Percentiles rank a stretch among this genome's conserved stretches.
Evolutionary conservation across 2,113 vertebrate genomes (phyloP).

Genomic region (Pteruthius melanotis): DNA sequence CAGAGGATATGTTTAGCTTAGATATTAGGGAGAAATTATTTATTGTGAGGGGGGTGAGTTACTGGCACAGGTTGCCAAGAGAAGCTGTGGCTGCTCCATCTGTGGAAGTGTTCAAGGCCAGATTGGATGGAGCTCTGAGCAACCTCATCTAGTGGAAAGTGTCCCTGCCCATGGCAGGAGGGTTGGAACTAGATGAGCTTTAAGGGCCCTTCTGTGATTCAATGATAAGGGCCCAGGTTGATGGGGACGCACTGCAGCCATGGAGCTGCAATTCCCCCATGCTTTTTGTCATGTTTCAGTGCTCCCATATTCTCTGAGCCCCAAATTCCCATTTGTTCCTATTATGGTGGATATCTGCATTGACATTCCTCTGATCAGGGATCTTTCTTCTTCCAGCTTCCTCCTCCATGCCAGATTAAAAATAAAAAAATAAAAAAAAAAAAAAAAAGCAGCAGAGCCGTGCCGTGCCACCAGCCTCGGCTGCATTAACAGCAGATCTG

Average conservation of each 20-base stretch:
- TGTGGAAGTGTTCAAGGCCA: neutral
- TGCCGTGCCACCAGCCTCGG: neutral
- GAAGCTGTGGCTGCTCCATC: neutral
- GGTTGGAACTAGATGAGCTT: neutral
- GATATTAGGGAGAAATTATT: neutral
- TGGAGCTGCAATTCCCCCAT: neutral
- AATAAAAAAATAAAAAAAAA: neutral
- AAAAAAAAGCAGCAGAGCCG: neutral
- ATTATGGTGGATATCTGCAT: neutral
- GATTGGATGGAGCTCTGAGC: neutral
- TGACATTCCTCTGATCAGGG: neutral
- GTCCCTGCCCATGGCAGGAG: neutral
- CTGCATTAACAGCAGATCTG: conserved; percentile 18
- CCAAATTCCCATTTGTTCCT: neutral
- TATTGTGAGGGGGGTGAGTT: neutral
- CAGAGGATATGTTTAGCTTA: neutral
- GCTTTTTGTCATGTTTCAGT: neutral
- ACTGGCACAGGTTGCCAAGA: neutral
- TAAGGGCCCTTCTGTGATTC: neutral
- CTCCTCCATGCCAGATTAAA: neutral
- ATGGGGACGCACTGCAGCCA: rapidly evolving
- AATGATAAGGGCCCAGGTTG: neutral
- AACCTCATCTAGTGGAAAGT: neutral
- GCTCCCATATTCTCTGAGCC: neutral
- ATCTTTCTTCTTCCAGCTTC: neutral